Base-by-base conservation (phyloP, 64 coral and sea anemone genomes). In the Stylophora pistillata region DNA sequence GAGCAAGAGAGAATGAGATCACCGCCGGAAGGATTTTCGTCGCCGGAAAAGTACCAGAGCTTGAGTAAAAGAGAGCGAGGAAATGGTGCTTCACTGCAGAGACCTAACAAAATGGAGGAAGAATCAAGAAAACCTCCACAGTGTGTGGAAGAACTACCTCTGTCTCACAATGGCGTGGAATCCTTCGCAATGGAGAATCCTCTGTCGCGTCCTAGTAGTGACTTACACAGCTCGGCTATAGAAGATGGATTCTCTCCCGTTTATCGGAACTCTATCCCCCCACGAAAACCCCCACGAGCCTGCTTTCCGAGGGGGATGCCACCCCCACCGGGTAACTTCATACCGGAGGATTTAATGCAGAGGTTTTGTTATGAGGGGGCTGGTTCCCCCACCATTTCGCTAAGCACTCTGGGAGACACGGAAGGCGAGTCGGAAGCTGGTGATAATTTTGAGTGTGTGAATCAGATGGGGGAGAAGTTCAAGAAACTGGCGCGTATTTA, bases 321-420 rank as follows among this genome's bases (percentile, higher is more conserved):
- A 15, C 80, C 80, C 33, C 61, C 61, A 69, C 70, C 76, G 17
- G 61, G 73, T 41, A 82, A 86, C 16, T 96, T 96, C 54, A 61
- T 96, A 17, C 95, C 95, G 9, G 56, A 71, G 31, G 95, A 96
- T 59, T 47, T 64, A 5, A 63, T 93, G n/a, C 91, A 93, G 54
- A 60, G 33, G 70, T 96, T 90, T 85, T 73, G 14, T 59, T 86
- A 90, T 71, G 95, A 96, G 73, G 95, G 95, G n/a, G 76, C 52
- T n/a, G 95, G 95, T 15, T 96, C 95, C 9, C 95, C 95, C 23
- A 89, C 91, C 41, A 76, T 88, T 3, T 96, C 95, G 29, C 82
- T 96, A 3, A 96, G 95, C 9, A 93, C 89, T 18, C 71, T 96
- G n/a, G 95, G 76, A 78, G 93, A 88, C 31, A 88, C 74, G 14